Base-by-base conservation (phyloP, 1,140 invertebrate species). In the Papilio machaon region DNA sequence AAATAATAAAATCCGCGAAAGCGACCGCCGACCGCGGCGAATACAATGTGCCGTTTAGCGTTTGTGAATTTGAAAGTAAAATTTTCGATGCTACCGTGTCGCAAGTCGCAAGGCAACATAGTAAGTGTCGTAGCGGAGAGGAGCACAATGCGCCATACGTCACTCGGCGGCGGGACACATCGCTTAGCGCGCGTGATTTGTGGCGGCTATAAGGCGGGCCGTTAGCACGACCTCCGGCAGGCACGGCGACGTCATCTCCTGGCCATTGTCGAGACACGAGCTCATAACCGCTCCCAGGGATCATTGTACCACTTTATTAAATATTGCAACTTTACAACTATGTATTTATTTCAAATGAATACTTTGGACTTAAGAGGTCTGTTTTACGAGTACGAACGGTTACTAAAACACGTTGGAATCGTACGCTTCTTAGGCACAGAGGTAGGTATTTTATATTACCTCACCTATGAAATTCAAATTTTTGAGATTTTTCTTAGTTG, bases 171-270 rank as follows among this genome's bases (percentile, higher is more conserved):
- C 85, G 82, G 83, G 88, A 84, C 85, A 85, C 85, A 83, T 86
- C 88, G 87, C 88, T 89, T 84, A 87, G 80, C 82, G 83, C 58
- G 54, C 60, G 85, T 89, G 88, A 89, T 89, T 89, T 89, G 88
- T 89, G 86, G 85, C 81, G 83, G 85, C 74, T 77, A 47, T 83
- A 73, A 79, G 67, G 78, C 52, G 49, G 52, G 23, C 49, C 46
- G 70, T 73, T 74, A 43, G 43, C 35, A 38, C 70, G 79, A 23
- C 80, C 80, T 23, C 73, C 73, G n/a, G 43, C 75, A 30, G 46
- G 15, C 38, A 19, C 47, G 58, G 19, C 19, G 43, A n/a, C 2
- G 60, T 77, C 2, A 70, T 10, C 49, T 74, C 52, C 3, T 11
- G 43, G 70, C n/a, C 30, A 8, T 73, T 73, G 73, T 73, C 64